These are phyloP conservation scores for Picathartes gymnocephalus DNA, from an alignment of 2,113 vertebrate genomes.

Conservation along the genomic window DNA sequence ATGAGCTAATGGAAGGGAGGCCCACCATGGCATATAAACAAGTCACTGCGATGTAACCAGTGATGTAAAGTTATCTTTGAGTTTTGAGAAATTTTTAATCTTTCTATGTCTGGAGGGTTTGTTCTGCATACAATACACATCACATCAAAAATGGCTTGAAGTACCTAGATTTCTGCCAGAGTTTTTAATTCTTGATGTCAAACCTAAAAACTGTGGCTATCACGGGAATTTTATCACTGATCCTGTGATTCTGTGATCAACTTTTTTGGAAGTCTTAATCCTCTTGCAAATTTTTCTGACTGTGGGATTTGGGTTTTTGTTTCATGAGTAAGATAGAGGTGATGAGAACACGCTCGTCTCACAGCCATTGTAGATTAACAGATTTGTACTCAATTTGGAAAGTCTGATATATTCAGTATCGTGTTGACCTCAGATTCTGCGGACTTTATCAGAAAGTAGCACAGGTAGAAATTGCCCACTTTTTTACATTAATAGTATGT, in stretches of 20 bases:
- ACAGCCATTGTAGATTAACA: background rate
- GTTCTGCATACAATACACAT: background rate
- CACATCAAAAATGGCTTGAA: background rate
- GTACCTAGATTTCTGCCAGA: background rate
- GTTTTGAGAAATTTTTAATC: background rate
- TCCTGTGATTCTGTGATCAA: background rate
- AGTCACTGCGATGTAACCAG: background rate
- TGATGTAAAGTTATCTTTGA: background rate
- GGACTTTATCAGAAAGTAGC: background rate
- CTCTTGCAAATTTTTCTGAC: background rate
- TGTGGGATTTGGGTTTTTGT: background rate
- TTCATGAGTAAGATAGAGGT: background rate
- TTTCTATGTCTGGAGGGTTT: background rate
- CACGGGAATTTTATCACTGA: rapidly evolving
- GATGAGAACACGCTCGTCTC: background rate
- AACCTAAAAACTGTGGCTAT: background rate
- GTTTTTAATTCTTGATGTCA: background rate
- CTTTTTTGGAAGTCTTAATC: background rate
- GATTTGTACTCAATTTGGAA: background rate
- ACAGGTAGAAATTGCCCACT: background rate
- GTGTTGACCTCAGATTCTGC: background rate
- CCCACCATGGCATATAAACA: background rate
- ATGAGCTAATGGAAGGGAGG: background rate
- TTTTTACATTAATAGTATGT: background rate
- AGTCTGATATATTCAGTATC: background rate